Conservation (phyloP, 2,113 vertebrate genomes). For the Laticauda colubrina region DNA sequence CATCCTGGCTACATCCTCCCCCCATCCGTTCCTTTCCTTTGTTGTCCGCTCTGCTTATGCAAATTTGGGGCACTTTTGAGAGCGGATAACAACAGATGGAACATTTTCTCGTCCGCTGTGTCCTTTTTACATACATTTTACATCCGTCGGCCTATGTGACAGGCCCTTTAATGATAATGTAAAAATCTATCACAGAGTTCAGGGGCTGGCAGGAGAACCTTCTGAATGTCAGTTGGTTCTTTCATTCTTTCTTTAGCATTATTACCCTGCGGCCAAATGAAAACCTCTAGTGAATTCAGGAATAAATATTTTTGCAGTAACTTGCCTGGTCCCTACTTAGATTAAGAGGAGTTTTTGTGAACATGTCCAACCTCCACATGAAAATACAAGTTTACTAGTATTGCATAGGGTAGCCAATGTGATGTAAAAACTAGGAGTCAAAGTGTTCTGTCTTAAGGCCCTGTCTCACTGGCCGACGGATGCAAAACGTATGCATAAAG, state of each 20-base stretch:
- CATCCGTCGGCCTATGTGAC: too few relatives aligned
- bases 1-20: too few relatives aligned
- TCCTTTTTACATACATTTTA: too few relatives aligned
- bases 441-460: background rate
- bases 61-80: too few relatives aligned
- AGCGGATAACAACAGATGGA: too few relatives aligned
- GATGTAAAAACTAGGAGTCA: background rate
- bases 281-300: conserved; percentile 24
- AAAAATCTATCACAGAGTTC: conserved; percentile 76
- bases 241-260: conserved; percentile 52
- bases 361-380: background rate
- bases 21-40: too few relatives aligned
- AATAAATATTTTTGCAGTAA: conserved; percentile 28
- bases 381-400: background rate
- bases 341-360: background rate
- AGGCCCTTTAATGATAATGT: conserved; percentile 67
- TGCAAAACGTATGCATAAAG: too few relatives aligned
- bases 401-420: background rate
- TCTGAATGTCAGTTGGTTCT: conserved; percentile 49
- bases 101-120: too few relatives aligned
- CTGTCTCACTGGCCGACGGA: too few relatives aligned
- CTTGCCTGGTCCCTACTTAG: background rate
- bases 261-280: conserved; percentile 60
- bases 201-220: conserved; percentile 64
- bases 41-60: too few relatives aligned